Conservation (phyloP, 2,797 vertebrate genomes). For the Pseudochromis fuscus region DNA sequence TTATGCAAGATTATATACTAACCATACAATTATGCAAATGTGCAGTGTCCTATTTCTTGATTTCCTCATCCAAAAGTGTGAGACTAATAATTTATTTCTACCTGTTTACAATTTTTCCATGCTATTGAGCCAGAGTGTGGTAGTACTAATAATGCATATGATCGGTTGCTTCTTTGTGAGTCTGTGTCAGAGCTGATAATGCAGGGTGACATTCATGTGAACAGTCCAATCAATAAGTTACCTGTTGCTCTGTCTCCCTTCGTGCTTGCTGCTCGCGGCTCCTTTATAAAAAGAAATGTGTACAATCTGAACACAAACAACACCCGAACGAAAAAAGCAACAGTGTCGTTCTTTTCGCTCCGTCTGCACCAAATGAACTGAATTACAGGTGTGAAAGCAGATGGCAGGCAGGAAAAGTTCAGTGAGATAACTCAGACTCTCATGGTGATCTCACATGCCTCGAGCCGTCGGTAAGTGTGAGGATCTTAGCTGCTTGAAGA, state of each 20-base stretch:
- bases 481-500: conserved; percentile 31
- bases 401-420: neutral
- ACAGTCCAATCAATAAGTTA: neutral
- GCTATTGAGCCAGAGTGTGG: neutral
- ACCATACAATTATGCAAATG: neutral
- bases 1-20: neutral
- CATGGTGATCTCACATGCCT: conserved; percentile 20
- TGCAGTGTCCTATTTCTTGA: neutral
- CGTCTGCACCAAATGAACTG: conserved; percentile 1
- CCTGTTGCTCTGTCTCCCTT: neutral
- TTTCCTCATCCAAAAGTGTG: no score
- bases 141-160: neutral
- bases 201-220: neutral
- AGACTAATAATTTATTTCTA: no score
- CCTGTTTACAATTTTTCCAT: neutral
- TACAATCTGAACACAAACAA: neutral
- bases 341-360: neutral
- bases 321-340: neutral
- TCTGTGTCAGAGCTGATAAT: neutral
- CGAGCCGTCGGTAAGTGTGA: conserved; percentile 20
- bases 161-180: neutral
- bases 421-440: conserved; percentile 8
- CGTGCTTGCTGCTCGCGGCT: neutral
- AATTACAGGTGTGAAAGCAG: neutral
- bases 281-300: neutral